These are phyloP conservation scores for Bradypus variegatus DNA, from an alignment of 2,797 vertebrate genomes.

Conservation along the genomic window DNA sequence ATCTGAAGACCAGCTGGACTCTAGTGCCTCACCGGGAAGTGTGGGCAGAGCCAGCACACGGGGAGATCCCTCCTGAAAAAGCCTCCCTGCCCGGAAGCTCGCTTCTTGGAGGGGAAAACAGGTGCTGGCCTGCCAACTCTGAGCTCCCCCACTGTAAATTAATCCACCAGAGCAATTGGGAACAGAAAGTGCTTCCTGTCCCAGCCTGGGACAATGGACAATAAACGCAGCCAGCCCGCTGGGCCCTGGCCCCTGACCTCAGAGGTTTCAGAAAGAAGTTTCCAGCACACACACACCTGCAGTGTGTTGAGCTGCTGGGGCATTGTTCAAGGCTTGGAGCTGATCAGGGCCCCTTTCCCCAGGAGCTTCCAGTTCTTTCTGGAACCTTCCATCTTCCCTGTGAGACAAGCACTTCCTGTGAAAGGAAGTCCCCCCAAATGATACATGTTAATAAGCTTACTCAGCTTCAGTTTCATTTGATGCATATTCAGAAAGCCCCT, in stretches of 20 bases:
- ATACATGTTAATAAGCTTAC: not conserved
- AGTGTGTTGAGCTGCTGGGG: not conserved
- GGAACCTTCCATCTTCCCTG: not conserved
- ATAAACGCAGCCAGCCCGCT: slow-evolving; percentile 28
- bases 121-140: slow-evolving; percentile 28
- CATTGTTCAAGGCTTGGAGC: slow-evolving; percentile 22
- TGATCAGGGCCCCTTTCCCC: not conserved
- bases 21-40: not conserved
- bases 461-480: not conserved
- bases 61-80: not conserved
- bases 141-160: not conserved
- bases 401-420: not conserved
- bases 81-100: not conserved
- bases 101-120: slow-evolving; percentile 27
- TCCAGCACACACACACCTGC: not conserved
- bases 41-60: not conserved
- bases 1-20: not conserved
- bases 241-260: slow-evolving; percentile 42
- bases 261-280: slow-evolving; percentile 48
- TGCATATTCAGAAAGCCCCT: not conserved
- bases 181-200: slow-evolving; percentile 53
- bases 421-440: not conserved
- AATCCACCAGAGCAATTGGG: slow-evolving; percentile 33
- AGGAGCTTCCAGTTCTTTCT: not conserved
- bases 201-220: slow-evolving; percentile 26